These are phyloP conservation scores for Tetrapedia diversipes DNA, from an alignment of 2,888 invertebrate genomes.

Conservation along the genomic window DNA sequence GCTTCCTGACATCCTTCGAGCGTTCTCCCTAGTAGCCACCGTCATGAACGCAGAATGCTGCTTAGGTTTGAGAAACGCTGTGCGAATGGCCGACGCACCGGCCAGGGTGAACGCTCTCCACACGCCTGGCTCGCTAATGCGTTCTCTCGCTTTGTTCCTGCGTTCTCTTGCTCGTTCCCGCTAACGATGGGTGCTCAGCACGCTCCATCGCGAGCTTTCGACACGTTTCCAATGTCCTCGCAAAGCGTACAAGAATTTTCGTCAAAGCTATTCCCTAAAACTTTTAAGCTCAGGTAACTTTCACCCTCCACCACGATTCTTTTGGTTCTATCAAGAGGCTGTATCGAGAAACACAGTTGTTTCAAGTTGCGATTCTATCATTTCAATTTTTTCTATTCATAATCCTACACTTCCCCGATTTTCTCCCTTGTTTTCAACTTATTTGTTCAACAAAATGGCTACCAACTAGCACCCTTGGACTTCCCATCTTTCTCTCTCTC, in stretches of 20 bases:
- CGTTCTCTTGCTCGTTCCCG: slow-evolving; percentile 36
- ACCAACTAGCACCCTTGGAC: too few relatives aligned
- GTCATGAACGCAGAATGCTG: slow-evolving; percentile 52
- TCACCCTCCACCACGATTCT: too few relatives aligned
- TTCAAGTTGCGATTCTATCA: too few relatives aligned
- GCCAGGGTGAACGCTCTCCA: slow-evolving; percentile 78
- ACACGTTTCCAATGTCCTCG: background rate
- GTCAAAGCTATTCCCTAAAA: background rate
- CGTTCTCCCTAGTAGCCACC: slow-evolving; percentile 43
- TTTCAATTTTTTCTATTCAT: too few relatives aligned
- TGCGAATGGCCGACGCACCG: slow-evolving; percentile 79
- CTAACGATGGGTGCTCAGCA: slow-evolving; percentile 15
- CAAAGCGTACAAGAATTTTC: background rate
- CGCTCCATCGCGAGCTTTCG: slow-evolving; percentile 13
- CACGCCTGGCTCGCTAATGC: slow-evolving; percentile 48
- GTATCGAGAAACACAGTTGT: too few relatives aligned
- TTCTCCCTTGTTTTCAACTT: too few relatives aligned
- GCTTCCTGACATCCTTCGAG: slow-evolving; percentile 24
- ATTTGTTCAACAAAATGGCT: too few relatives aligned
- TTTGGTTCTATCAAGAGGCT: too few relatives aligned
- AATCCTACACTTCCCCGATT: too few relatives aligned
- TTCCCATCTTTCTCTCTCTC: background rate
- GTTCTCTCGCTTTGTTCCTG: slow-evolving; percentile 33
- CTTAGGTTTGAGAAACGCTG: slow-evolving; percentile 76
- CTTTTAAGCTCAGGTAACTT: too few relatives aligned